A percentile compares a stretch with the other conserved stretches of the same genome.
Evolutionary conservation across 2,888 invertebrate genomes (phyloP).

Genomic region (Plemyria rubiginata): DNA sequence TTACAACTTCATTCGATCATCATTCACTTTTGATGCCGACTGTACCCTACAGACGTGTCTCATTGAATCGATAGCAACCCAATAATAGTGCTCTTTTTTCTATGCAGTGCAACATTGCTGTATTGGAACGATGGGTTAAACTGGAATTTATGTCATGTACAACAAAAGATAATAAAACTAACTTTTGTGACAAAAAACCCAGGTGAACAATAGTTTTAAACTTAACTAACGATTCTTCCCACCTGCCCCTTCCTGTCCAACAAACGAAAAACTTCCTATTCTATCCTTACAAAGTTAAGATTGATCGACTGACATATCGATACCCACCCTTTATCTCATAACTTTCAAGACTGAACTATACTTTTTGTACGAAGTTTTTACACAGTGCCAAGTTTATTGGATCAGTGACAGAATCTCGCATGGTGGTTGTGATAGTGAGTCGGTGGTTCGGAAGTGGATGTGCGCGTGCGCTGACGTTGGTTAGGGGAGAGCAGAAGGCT

Average conservation of each 20-base stretch:
- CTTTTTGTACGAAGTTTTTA: constrained; percentile 35
- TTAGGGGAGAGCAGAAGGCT: constrained; percentile 71
- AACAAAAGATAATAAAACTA: constrained; percentile 41
- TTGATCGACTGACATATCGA: constrained; percentile 72
- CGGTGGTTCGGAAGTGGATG: constrained; percentile 60
- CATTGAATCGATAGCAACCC: constrained; percentile 50
- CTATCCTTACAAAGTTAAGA: constrained; percentile 43
- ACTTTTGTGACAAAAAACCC: constrained; percentile 40
- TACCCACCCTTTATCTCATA: constrained; percentile 58
- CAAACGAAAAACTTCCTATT: constrained; percentile 32
- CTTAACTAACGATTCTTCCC: constrained; percentile 44
- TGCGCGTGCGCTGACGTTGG: constrained; percentile 78
- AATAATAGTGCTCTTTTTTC: constrained; percentile 28
- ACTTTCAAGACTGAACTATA: constrained; percentile 70
- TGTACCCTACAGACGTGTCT: not conserved
- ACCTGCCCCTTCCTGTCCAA: constrained; percentile 42
- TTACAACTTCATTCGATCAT: not conserved
- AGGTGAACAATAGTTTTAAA: constrained; percentile 43
- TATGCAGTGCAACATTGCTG: constrained; percentile 34
- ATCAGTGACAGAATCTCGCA: constrained; percentile 23
- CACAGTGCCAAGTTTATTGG: constrained; percentile 31
- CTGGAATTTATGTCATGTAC: constrained; percentile 37
- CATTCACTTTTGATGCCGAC: not conserved
- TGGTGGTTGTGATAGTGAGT: constrained; percentile 36
- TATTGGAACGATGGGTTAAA: constrained; percentile 52